These are phyloP conservation scores for Drosophila borborema DNA, from an alignment of 2,888 invertebrate genomes.

Conservation along the genomic window DNA sequence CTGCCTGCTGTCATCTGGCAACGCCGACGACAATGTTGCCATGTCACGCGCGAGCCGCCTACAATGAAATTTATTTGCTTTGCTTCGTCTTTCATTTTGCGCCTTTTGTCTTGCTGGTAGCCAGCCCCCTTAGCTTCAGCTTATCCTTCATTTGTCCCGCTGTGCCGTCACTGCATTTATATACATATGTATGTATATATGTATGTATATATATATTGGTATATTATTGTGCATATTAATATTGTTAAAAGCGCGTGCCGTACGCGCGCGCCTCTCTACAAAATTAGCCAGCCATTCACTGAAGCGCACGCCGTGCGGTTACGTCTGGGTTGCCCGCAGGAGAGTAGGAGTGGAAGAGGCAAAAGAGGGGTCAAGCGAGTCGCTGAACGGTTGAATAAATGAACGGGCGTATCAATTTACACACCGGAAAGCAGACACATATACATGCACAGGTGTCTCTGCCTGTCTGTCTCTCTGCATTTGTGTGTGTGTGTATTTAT, in stretches of 20 bases:
- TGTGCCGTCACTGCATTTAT: slow-evolving; percentile 39
- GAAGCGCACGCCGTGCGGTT: slow-evolving; percentile 45
- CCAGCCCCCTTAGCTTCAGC: slow-evolving; percentile 12
- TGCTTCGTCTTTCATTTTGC: slow-evolving; percentile 45
- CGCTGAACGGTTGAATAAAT: slow-evolving; percentile 43
- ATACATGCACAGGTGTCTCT: slow-evolving; percentile 7
- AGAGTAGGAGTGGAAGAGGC: not conserved
- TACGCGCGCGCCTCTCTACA: slow-evolving; percentile 48
- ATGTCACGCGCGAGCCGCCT: slow-evolving; percentile 58
- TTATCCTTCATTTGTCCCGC: slow-evolving; percentile 56
- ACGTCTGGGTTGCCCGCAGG: slow-evolving; percentile 16
- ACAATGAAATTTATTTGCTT: slow-evolving; percentile 64
- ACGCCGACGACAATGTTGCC: slow-evolving; percentile 30
- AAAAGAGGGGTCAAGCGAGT: slow-evolving; percentile 3
- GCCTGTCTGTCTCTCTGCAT: not conserved
- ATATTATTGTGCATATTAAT: slow-evolving; percentile 75
- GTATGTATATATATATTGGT: not conserved
- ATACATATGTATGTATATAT: not conserved
- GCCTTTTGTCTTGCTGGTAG: slow-evolving; percentile 24
- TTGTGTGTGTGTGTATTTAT: slow-evolving; percentile 34
- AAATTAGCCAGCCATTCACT: slow-evolving; percentile 77
- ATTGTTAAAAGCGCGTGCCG: slow-evolving; percentile 71
- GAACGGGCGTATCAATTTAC: slow-evolving; percentile 74
- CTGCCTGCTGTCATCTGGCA: slow-evolving; percentile 30
- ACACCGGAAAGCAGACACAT: slow-evolving; percentile 65